Conservation (phyloP, 1,140 invertebrate species). For the Trichonephila inaurata region DNA sequence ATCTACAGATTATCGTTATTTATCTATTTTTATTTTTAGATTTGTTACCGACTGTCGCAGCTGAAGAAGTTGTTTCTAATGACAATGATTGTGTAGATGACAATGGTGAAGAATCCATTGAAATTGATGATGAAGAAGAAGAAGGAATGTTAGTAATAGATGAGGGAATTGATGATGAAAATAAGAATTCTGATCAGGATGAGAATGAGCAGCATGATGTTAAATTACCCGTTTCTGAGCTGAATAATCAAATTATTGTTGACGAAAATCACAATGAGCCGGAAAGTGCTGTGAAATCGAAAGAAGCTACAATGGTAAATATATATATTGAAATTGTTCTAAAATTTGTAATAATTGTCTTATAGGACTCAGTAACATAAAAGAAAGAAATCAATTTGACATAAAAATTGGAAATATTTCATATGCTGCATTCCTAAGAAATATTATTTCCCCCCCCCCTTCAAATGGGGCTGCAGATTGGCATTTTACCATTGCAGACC, state of each 20-base stretch:
- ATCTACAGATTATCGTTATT: no score
- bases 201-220: slow-evolving; percentile 22
- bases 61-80: not conserved
- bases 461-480: no score
- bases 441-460: no score
- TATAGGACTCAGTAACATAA: no score
- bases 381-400: no score
- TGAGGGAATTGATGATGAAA: slow-evolving; percentile 33
- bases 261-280: slow-evolving; percentile 49
- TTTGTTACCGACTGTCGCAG: not conserved
- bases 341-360: no score
- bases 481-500: no score
- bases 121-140: slow-evolving; percentile 8
- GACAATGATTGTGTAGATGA: not conserved
- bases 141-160: slow-evolving; percentile 39
- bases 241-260: slow-evolving; percentile 49
- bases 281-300: slow-evolving; percentile 16
- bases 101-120: not conserved
- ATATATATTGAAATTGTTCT: no score
- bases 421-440: no score
- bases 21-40: not conserved
- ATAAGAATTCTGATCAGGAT: not conserved
- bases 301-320: slow-evolving; percentile 46
- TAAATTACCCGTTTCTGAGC: slow-evolving; percentile 20
- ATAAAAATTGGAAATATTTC: no score